phyloP scores from a whole-genome alignment of 2,797 vertebrate genomes.

The Balearica regulorum region DNA sequence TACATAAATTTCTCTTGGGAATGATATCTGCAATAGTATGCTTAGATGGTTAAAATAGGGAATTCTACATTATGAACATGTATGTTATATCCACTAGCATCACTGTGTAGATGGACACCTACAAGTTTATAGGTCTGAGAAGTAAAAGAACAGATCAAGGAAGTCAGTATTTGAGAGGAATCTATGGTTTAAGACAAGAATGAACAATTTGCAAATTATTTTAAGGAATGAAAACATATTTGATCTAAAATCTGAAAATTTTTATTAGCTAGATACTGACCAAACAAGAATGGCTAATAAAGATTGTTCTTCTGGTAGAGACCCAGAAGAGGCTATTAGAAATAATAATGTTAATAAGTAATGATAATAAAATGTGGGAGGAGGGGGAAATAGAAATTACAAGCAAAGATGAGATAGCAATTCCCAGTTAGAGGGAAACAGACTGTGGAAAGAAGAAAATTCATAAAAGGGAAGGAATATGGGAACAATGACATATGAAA shows the following conservation, averaged over 20 bases:
- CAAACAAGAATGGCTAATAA: background rate
- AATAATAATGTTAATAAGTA: background rate
- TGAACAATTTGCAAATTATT: background rate
- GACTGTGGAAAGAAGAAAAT: background rate
- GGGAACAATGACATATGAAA: background rate
- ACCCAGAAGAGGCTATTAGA: background rate
- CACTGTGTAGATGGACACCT: background rate
- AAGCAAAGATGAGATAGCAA: background rate
- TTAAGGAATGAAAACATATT: background rate
- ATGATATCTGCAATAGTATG: background rate
- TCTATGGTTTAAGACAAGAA: background rate
- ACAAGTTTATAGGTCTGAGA: background rate
- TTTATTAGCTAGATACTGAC: background rate
- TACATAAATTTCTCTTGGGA: background rate
- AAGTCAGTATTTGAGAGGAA: background rate
- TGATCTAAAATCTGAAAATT: background rate
- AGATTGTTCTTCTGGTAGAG: background rate
- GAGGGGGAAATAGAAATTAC: background rate
- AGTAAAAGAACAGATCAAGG: background rate
- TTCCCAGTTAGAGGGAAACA: background rate
- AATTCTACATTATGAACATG: background rate
- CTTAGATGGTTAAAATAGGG: background rate
- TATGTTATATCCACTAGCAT: background rate
- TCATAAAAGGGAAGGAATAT: background rate
- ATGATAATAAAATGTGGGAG: background rate